A percentile compares a stretch with the other conserved stretches of the same genome.
Evolutionary conservation across 1,140 invertebrate species (phyloP).

Genomic region (Mizuhopecten yessoensis): DNA sequence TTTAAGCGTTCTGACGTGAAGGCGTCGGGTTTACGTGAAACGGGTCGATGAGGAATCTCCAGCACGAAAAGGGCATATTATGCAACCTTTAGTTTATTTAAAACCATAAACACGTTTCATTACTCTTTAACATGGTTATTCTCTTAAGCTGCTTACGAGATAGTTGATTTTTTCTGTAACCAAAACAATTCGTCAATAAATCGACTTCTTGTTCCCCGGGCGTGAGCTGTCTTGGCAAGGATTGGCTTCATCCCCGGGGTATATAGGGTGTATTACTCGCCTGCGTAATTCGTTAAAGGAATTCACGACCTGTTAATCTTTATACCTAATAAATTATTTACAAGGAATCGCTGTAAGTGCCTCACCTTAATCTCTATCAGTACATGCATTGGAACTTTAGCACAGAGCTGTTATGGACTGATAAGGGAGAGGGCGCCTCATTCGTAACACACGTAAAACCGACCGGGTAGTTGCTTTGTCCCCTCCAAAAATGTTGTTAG

Average conservation of each 20-base stretch:
- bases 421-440: not conserved
- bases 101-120: constrained; percentile 32
- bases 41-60: not conserved
- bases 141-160: not conserved
- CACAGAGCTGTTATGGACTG: not conserved
- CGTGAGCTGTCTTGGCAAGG: not conserved
- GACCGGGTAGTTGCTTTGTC: no score
- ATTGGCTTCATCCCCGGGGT: constrained; percentile 26
- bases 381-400: constrained; percentile 4
- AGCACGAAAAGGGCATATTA: not conserved
- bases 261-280: constrained; percentile 23
- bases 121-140: constrained; percentile 28
- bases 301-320: constrained; percentile 34
- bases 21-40: not conserved
- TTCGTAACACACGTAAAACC: no score
- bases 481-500: no score
- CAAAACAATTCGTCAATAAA: not conserved
- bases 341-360: constrained; percentile 28
- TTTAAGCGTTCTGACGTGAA: not conserved
- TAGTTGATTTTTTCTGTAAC: not conserved
- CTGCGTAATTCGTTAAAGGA: constrained; percentile 16
- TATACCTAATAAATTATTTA: constrained; percentile 36
- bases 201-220: not conserved
- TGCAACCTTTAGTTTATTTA: constrained; percentile 26
- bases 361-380: not conserved